Evolutionary conservation across 2,797 vertebrate genomes (phyloP), one percentile per base, ranked within the genome.

Genomic region (Cichlasoma orientale): DNA sequence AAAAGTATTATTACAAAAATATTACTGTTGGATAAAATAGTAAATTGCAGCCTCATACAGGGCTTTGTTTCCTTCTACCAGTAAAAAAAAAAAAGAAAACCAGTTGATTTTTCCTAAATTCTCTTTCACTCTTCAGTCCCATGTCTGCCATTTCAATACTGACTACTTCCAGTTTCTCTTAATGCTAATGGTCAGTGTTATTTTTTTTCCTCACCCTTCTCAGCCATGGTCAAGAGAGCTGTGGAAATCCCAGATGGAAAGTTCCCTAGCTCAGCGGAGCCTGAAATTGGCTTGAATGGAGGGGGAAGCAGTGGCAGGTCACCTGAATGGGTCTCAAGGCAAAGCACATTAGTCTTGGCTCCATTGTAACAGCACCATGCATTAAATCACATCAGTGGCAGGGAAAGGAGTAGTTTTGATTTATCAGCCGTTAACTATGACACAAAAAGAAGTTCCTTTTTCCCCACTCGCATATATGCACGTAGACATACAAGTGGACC

Each of bases 261-360:
- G 74, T 82, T 88, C 82, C 71, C 69, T 31, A 54, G 89, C 80
- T 85, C 89, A 94, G 76, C 85, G 75, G 74, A 93, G 94, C 92
- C 90, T 95, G 94, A 95, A 94, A 95, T 94, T 94, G 92, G 78
- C 89, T 85, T 87, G 89, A 93, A 93, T 92, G 82, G 87, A 80
- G 79, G 80, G 81, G 88, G 88, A 90, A 85, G 85, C 85, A 69
- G 78, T 56, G 75, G 87, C 82, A 74, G 87, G 89, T 93, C 88
- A 91, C 85, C 86, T 89, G 90, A 94, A 93, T 90, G 75, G 84
- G 80, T 93, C 89, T 88, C 84, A 89, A 92, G 90, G 93, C 89
- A 91, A 90, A 90, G 87, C 89, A 88, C 90, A 94, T 92, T 90
- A 86, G 90, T 94, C 90, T 92, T 74, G 77, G 74, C 84, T 86